Base-by-base conservation (phyloP, 2,797 vertebrate genomes). In the Acropternis orthonyx region DNA sequence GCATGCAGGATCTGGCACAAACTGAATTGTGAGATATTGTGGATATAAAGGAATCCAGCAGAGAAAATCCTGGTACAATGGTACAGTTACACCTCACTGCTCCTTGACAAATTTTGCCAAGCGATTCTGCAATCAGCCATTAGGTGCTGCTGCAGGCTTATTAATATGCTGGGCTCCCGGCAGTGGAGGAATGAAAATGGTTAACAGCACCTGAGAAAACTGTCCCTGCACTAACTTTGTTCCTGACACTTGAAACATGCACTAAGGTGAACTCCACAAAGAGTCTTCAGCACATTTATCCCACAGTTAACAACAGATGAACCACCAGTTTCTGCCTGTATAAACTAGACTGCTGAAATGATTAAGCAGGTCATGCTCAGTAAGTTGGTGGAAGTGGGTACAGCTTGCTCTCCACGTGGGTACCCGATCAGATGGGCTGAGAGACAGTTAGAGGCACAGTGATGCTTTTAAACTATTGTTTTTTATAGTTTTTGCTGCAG, bases 121-220 rank as follows among this genome's bases (percentile, higher is more conserved):
- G 94, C 68, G 0, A 85, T 97, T 97, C 94, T 94, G 55, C 48
- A 54, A 52, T 22, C 83, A 89, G 92, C 96, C 97, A 88, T 95
- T 96, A 96, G 97, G 89, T 96, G 97, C 84, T 95, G 96, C 96
- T 97, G 89, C 74, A 95, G 95, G 81, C 59, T 94, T 92, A 93
- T 81, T 66, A 94, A 96, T 74, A 14, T 2, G 12, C 55, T 51
- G 27, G 36, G 28, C 59, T n/a, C 66, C 32, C 51, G 28, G 6
- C 65, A 66, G 36, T 7, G 2, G 14, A 74, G 15, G 23, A 71
- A 13, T 4, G 8, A 52, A 81, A 69, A 21, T 1, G 8, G 12
- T 14, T 51, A 66, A 32, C 9, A 7, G 66, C 67, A 61, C 28
- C 43, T 3, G 21, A 28, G 16, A 17, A 44, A 87, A 59, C 43